Evolutionary conservation across 2,113 vertebrate genomes (phyloP).

Genomic region (Caranx ignobilis): DNA sequence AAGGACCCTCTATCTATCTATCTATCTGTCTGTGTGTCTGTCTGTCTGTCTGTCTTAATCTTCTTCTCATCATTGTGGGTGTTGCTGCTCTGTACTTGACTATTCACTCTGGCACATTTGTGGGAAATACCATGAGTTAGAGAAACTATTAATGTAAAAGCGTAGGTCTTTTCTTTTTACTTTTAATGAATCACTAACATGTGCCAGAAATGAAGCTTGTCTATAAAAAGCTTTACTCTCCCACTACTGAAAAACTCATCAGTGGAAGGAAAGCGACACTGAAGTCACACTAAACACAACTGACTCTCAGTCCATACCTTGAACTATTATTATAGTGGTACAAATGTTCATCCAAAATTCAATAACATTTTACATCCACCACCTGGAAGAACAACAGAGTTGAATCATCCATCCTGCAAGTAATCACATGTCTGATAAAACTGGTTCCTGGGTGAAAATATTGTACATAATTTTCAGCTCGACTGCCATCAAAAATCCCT

Average conservation of each 20-base stretch:
- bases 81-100: slow-evolving; percentile 15
- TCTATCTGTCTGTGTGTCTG: no score
- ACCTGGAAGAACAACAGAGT: not conserved
- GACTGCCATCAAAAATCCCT: slow-evolving; percentile 1
- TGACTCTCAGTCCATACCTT: not conserved
- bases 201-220: not conserved
- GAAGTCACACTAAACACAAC: not conserved
- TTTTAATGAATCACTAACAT: not conserved
- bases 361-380: not conserved
- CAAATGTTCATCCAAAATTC: not conserved
- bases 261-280: not conserved
- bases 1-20: slow-evolving; percentile 12
- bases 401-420: not conserved
- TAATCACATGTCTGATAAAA: slow-evolving; percentile 13
- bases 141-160: slow-evolving; percentile 27
- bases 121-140: slow-evolving; percentile 2
- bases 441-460: not conserved
- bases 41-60: not conserved
- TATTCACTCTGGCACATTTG: slow-evolving; percentile 10
- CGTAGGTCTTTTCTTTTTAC: not conserved
- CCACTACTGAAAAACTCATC: not conserved
- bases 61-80: slow-evolving; percentile 13
- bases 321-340: not conserved
- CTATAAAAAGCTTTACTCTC: not conserved
- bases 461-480: not conserved